Percentiles rank a stretch among this genome's conserved stretches.
phyloP scores from a whole-genome alignment of 2,888 invertebrate species.

The Noctua janthina region DNA sequence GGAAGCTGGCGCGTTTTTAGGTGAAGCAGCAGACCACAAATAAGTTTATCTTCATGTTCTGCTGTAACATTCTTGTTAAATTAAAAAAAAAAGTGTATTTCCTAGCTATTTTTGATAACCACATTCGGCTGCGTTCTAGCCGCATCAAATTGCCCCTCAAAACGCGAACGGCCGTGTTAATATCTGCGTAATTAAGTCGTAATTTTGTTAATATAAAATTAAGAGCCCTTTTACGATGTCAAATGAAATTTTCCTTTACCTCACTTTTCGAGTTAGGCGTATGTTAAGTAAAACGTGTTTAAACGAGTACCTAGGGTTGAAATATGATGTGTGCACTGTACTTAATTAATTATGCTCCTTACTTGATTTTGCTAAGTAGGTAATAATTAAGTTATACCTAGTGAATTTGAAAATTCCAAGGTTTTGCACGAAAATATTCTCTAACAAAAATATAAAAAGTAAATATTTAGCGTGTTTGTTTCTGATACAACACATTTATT shows the following conservation, averaged over 20 bases:
- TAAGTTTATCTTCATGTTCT: no score
- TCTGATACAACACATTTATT: no score
- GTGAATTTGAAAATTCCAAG: background rate
- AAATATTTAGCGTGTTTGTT: no score
- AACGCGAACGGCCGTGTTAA: background rate
- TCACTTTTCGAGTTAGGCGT: constrained; percentile 29
- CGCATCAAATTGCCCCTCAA: background rate
- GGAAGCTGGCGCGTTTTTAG: no score
- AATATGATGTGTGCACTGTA: constrained; percentile 14
- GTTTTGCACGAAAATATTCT: background rate
- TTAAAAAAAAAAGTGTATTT: background rate
- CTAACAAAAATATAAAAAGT: background rate
- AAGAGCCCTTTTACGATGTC: constrained; percentile 39
- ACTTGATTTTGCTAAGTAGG: background rate
- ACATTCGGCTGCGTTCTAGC: background rate
- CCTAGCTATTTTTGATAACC: background rate
- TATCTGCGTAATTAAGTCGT: constrained; percentile 22
- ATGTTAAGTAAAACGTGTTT: constrained; percentile 22
- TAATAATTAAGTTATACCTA: background rate
- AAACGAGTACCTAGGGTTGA: constrained; percentile 19
- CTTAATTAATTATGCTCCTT: constrained; percentile 11
- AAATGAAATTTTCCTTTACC: constrained; percentile 46
- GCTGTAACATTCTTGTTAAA: no score
- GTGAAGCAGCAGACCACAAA: no score
- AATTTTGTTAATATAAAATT: constrained; percentile 52